A percentile compares a stretch with the other conserved stretches of the same genome.
phyloP scores from a whole-genome alignment of 2,888 invertebrate species.

The Eupithecia dodoneata region DNA sequence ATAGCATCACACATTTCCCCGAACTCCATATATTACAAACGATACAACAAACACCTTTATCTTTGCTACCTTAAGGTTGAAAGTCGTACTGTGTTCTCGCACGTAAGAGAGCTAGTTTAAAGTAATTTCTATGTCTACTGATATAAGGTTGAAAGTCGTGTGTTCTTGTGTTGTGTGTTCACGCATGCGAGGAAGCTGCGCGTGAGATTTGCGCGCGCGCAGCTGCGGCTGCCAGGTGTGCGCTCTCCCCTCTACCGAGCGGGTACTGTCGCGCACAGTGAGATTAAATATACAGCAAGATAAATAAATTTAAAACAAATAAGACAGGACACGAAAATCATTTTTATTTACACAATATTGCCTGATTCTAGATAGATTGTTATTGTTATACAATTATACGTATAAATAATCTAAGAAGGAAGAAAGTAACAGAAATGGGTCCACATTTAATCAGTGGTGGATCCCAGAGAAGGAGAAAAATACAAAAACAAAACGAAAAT shows the following conservation, averaged over 20 bases:
- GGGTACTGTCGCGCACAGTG: slow-evolving; percentile 53
- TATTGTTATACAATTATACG: neutral
- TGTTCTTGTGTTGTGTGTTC: slow-evolving; percentile 51
- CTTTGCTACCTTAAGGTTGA: neutral
- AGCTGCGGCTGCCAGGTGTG: slow-evolving; percentile 83
- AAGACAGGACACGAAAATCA: neutral
- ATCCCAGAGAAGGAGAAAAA: neutral
- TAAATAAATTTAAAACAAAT: neutral
- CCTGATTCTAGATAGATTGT: neutral
- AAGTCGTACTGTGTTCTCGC: neutral
- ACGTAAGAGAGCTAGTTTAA: neutral
- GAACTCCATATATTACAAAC: neutral
- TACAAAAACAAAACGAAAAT: neutral
- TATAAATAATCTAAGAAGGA: neutral
- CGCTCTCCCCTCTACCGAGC: slow-evolving; percentile 61
- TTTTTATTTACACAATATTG: neutral
- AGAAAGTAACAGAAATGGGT: neutral
- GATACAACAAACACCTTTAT: slow-evolving; percentile 1
- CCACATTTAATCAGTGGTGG: no score
- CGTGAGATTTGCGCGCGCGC: slow-evolving; percentile 81
- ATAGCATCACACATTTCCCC: slow-evolving; percentile 29
- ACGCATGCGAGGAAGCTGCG: slow-evolving; percentile 82
- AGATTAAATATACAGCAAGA: neutral
- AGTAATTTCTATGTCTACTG: neutral
- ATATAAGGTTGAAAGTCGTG: neutral